These are phyloP conservation scores for Hydrophis major DNA, from an alignment of 2,797 vertebrate genomes.

Conservation along the genomic window DNA sequence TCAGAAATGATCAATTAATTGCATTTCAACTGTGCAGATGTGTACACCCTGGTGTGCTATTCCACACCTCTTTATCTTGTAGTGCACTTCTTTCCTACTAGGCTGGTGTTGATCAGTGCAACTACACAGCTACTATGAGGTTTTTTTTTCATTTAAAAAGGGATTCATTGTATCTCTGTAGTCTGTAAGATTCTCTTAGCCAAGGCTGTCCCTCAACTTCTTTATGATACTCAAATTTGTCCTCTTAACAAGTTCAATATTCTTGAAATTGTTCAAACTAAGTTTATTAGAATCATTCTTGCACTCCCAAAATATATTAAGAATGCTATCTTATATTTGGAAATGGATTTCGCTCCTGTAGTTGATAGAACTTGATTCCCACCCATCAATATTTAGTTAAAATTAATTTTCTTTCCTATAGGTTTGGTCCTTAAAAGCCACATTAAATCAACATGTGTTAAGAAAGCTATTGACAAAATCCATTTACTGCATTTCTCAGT, in stretches of 20 bases:
- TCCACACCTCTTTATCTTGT: no score
- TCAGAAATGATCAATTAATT: background rate
- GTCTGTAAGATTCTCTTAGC: no score
- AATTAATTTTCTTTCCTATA: background rate
- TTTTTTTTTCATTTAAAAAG: no score
- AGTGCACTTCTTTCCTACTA: no score
- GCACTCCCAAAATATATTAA: background rate
- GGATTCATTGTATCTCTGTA: no score
- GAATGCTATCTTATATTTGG: background rate
- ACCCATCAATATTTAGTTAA: background rate
- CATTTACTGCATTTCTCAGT: background rate
- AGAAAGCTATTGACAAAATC: background rate
- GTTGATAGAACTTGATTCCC: background rate
- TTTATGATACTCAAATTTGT: no score
- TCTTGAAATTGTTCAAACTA: no score
- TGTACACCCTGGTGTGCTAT: no score
- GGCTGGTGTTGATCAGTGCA: no score
- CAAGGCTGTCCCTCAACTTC: no score
- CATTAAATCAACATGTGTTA: background rate
- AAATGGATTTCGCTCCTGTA: background rate
- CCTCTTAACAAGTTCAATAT: no score
- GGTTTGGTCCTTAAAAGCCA: background rate
- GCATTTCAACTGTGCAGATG: background rate
- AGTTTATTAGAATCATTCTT: background rate
- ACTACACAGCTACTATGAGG: no score